Evolutionary conservation across 2,888 invertebrate species (phyloP).

Genomic region (Calameuta filiformis): DNA sequence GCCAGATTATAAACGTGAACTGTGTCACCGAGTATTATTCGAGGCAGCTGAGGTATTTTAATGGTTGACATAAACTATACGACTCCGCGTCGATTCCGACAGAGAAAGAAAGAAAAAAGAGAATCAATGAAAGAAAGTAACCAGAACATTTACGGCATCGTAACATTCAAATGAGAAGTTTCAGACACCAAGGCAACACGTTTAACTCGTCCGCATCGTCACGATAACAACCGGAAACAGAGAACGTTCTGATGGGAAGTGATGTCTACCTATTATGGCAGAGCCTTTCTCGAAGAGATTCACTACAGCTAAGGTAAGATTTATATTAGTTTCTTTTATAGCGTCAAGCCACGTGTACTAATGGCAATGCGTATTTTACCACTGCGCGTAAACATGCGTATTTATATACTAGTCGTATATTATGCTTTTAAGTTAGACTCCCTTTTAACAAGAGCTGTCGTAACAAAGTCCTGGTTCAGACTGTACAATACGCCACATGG

Average conservation of each 20-base stretch:
- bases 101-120: not conserved
- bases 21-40: not conserved
- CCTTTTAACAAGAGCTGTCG: not conserved
- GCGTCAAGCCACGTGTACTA: not conserved
- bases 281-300: constrained; percentile 58
- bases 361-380: not conserved
- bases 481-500: not conserved
- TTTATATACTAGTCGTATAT: not conserved
- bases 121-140: not conserved
- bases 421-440: not conserved
- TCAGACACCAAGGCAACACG: not conserved
- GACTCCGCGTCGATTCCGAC: not conserved
- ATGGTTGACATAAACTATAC: not conserved
- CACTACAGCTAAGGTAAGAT: constrained; percentile 57
- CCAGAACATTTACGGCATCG: constrained; percentile 1
- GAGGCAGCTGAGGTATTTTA: constrained; percentile 1
- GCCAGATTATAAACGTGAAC: not conserved
- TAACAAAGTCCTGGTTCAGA: not conserved
- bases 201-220: not conserved
- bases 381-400: not conserved
- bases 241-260: constrained; percentile 27
- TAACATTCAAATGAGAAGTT: constrained; percentile 1
- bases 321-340: not conserved
- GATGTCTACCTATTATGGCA: constrained; percentile 63
- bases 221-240: constrained; percentile 5